Evolutionary conservation across 1,140 invertebrate genomes (phyloP), one percentile per base, ranked within the genome.

Genomic region (Nilaparvata lugens): DNA sequence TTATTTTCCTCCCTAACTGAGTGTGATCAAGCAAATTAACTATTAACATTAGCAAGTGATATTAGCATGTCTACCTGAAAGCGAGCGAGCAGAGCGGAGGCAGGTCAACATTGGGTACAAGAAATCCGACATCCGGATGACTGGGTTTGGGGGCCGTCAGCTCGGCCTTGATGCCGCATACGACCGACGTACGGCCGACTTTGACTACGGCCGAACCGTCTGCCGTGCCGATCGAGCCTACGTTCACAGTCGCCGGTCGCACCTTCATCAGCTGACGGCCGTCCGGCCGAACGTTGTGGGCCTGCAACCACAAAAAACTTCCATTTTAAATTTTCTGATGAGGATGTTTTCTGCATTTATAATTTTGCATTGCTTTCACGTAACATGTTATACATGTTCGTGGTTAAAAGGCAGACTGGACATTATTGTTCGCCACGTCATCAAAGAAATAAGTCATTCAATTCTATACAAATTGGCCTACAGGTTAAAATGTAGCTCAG

Each of bases 61-160:
- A n/a, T n/a, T n/a, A n/a, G n/a, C n/a, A n/a, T n/a, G n/a, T n/a
- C n/a, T n/a, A n/a, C n/a, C n/a, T n/a, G n/a, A 87, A 88, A 70
- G 83, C 83, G 21, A 85, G 75, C 9, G 87, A 90, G 69, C 87
- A 90, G 45, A 91, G 66, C 19, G 88, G 81, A 43, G 86, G 77
- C 55, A 92, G 70, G 67, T 90, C 87, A 4, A 93, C 79, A 78
- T 91, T 92, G 56, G 88, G 84, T n/a, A 91, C 78, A 48, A 91
- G 67, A 68, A 81, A 90, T 13, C 90, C 89, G 68, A 78, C 68
- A 53, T 84, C 76, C 45, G 87, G 85, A 67, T 79, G 75, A 70
- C 87, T 84, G 45, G 82, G 72, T 75, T 82, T 85, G 54, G 89
- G 89, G 65, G 74, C 71, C 53, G 83, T 81, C 58, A 89, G 70